phyloP scores from a whole-genome alignment of 2,797 vertebrate genomes.

The Psittacula echo region DNA sequence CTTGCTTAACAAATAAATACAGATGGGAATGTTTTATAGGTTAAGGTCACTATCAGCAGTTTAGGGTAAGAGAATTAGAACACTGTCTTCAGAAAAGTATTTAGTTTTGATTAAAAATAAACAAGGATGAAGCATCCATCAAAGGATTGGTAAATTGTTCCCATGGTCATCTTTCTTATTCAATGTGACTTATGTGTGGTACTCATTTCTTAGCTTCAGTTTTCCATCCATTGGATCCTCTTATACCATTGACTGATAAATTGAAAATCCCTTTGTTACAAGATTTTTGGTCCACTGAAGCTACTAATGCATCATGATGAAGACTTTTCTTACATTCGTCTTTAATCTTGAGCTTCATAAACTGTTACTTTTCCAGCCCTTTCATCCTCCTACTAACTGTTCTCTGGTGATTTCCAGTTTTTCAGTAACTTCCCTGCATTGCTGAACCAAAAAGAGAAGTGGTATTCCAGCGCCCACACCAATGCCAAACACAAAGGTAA shows the following conservation, averaged over 20 bases:
- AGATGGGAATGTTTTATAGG: fast-evolving
- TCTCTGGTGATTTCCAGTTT: not conserved
- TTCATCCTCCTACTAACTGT: not conserved
- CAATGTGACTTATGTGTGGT: not conserved
- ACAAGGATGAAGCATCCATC: not conserved
- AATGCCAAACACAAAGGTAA: not conserved
- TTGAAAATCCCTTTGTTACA: not conserved
- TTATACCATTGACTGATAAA: not conserved
- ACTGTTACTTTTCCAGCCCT: not conserved
- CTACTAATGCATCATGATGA: not conserved
- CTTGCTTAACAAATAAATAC: not conserved
- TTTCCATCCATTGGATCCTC: not conserved
- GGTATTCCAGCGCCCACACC: not conserved
- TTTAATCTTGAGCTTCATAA: not conserved
- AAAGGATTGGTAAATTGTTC: not conserved
- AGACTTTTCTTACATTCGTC: not conserved
- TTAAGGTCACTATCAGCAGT: not conserved
- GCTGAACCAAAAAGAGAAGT: not conserved
- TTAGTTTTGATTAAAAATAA: not conserved
- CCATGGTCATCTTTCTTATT: not conserved
- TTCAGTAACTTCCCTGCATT: not conserved
- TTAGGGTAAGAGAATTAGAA: not conserved
- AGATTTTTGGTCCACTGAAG: not conserved
- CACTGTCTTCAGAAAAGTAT: not conserved
- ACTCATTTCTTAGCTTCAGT: not conserved